These are phyloP conservation scores for Echinometra lucunter DNA, from an alignment of 53 echinoderm and acorn worm species.

Conservation along the genomic window DNA sequence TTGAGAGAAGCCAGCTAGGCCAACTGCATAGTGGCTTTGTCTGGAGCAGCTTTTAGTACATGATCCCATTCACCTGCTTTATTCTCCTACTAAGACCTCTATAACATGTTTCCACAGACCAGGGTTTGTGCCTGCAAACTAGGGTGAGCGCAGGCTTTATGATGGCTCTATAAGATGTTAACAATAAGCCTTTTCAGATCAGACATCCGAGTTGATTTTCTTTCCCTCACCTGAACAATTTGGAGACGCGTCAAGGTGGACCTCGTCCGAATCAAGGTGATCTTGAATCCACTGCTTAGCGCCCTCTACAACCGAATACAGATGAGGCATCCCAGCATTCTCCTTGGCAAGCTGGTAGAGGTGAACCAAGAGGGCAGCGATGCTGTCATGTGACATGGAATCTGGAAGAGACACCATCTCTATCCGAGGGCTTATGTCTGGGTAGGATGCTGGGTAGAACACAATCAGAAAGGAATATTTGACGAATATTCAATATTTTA, in stretches of 20 bases:
- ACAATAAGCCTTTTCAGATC: no score
- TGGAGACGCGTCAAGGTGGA: not conserved
- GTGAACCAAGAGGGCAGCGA: conserved; percentile 71
- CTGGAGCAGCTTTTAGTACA: no score
- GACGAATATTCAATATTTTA: no score
- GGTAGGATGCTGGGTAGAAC: conserved; percentile 65
- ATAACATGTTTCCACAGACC: no score
- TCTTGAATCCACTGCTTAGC: conserved; percentile 76
- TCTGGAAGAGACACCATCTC: conserved; percentile 73
- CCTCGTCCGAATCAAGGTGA: not conserved
- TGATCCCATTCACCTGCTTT: no score
- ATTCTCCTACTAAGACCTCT: no score
- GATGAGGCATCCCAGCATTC: conserved; percentile 73
- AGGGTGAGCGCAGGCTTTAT: no score
- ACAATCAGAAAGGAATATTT: not conserved
- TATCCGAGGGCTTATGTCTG: conserved; percentile 78
- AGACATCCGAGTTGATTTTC: not conserved
- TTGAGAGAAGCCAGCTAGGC: no score
- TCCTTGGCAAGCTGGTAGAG: conserved; percentile 79
- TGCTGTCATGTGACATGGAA: conserved; percentile 54
- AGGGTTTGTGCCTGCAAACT: no score
- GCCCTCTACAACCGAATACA: conserved; percentile 76
- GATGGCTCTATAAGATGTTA: no score
- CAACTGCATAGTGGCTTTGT: no score
- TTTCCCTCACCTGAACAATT: not conserved